A percentile compares a stretch with the other conserved stretches of the same genome.
These are phyloP conservation scores for Drosophila leonis DNA, from an alignment of 2,888 invertebrate genomes.

Conservation along the genomic window DNA sequence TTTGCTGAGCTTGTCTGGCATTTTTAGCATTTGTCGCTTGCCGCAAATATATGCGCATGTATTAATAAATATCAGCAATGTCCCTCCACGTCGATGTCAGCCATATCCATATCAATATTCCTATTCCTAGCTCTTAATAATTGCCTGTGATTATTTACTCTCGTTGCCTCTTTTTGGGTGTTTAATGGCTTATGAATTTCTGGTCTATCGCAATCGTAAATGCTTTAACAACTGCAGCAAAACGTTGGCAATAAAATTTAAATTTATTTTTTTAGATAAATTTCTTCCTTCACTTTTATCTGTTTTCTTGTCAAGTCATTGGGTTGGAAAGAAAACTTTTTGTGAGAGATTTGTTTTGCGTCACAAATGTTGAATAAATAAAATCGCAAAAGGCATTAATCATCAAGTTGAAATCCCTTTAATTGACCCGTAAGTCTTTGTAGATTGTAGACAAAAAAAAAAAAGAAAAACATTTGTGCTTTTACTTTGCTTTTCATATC, in stretches of 20 bases:
- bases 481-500: not conserved
- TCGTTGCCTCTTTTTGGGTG: not conserved
- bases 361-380: conserved; percentile 11
- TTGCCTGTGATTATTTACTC: conserved; percentile 58
- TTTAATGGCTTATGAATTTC: conserved; percentile 44
- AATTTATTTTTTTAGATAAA: conserved; percentile 21
- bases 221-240: conserved; percentile 37
- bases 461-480: conserved; percentile 3
- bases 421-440: conserved; percentile 9
- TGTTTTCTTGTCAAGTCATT: conserved; percentile 29
- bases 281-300: conserved; percentile 19
- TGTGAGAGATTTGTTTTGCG: conserved; percentile 16
- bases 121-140: conserved; percentile 56
- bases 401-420: conserved; percentile 21
- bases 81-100: conserved; percentile 5
- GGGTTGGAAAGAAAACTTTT: conserved; percentile 35
- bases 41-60: conserved; percentile 51
- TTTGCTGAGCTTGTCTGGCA: conserved; percentile 36
- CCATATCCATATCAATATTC: conserved; percentile 21
- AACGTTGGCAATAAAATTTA: conserved; percentile 42
- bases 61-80: conserved; percentile 25
- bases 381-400: conserved; percentile 36
- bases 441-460: conserved; percentile 16
- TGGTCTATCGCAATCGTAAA: conserved; percentile 26
- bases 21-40: conserved; percentile 61